Base-by-base conservation (phyloP, 2,888 invertebrate genomes). In the Drosophila percnosoma region DNA sequence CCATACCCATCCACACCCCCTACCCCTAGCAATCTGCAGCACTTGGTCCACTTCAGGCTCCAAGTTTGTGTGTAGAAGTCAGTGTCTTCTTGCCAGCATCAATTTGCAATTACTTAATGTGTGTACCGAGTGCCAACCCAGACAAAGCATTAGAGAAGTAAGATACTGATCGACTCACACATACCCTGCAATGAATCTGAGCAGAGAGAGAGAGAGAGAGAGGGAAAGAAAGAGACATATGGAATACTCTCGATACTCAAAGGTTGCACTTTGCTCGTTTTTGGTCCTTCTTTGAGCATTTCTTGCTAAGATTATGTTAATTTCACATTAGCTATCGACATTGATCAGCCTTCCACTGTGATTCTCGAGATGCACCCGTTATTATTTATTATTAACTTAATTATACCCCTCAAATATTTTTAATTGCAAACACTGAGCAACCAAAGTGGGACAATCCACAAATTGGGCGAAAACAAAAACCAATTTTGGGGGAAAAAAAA, bases 31-130 rank as follows among this genome's bases (percentile, higher is more conserved):
- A 2, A 45, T 8, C 24, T 15, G 10, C 21, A 24, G 24, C 24
- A 18, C 24, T 11, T 8, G 34, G 27, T 54, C 36, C 27, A 54
- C 18, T 27, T 27, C 36, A 36, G 27, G 27, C 24, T 36, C 24
- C 55, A 42, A 51, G 33, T n/a, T 24, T 52, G 42, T 45, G 31
- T 33, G 38, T 48, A 21, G 15, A 27, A 45, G 34, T 51, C 36
- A 31, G 42, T 58, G 45, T 60, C 60, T 70, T 60, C 33, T 49
- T 33, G 55, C 38, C 48, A 78, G 64, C 76, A 59, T 73, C 77
- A 66, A 58, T 75, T 75, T 80, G 60, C 80, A 80, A 80, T 80
- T 80, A 80, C 80, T 80, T 80, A 80, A 81, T 80, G 78, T 81
- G 72, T 80, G 75, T 77, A 71, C 61, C 55, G 60, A 79, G 45